Evolutionary conservation across 2,797 vertebrate genomes (phyloP).

Genomic region (Oreortyx pictus): DNA sequence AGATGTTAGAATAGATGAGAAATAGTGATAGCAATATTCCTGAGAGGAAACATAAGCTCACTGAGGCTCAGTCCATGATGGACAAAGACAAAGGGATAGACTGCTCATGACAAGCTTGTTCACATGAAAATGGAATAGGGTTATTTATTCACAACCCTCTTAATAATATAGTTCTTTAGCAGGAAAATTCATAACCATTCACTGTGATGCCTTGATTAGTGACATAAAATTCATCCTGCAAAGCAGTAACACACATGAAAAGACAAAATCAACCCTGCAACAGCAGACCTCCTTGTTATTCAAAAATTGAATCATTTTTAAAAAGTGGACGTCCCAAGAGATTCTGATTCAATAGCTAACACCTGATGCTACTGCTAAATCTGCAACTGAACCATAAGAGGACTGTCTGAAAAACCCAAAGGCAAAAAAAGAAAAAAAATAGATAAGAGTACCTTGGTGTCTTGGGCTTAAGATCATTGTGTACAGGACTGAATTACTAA

Average conservation of each 20-base stretch:
- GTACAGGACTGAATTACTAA: not conserved
- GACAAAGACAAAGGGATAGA: not conserved
- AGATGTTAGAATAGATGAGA: not conserved
- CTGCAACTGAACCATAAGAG: not conserved
- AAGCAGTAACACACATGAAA: not conserved
- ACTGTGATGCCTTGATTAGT: not conserved
- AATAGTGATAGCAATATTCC: not conserved
- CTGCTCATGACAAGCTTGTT: not conserved
- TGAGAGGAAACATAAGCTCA: not conserved
- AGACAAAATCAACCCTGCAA: not conserved
- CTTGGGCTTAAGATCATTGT: not conserved
- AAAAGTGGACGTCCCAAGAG: not conserved
- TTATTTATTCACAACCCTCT: not conserved
- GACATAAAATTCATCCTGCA: not conserved
- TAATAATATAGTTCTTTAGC: not conserved
- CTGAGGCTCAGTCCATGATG: not conserved
- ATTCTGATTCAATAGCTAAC: not conserved
- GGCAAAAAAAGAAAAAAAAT: not conserved
- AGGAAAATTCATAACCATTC: not conserved
- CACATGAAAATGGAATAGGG: not conserved
- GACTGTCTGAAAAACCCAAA: not conserved
- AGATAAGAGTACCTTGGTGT: not conserved
- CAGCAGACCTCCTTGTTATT: not conserved
- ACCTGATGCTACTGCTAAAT: not conserved
- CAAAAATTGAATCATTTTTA: not conserved